A percentile compares a stretch with the other conserved stretches of the same genome.
Evolutionary conservation across 2,113 vertebrate genomes (phyloP).

Genomic region (Hemiprocne comata): DNA sequence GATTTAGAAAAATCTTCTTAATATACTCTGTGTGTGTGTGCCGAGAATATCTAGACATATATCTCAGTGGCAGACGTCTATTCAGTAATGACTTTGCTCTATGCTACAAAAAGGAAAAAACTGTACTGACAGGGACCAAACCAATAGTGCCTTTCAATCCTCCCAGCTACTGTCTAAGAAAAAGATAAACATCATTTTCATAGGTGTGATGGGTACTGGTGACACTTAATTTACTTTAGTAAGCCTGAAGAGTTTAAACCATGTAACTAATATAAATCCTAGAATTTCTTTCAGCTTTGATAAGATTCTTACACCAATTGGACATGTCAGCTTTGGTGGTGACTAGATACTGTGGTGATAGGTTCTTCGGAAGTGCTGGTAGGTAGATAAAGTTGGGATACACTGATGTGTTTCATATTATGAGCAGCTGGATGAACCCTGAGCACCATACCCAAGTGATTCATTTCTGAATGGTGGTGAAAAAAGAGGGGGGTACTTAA

Average conservation of each 20-base stretch:
- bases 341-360: background rate
- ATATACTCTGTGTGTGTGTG: background rate
- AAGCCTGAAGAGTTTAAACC: background rate
- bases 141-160: background rate
- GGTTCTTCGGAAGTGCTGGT: constrained; percentile 30
- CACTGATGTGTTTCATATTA: constrained; percentile 54
- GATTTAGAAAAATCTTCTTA: background rate
- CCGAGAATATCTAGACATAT: no score
- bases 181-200: background rate
- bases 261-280: background rate
- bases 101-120: background rate
- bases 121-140: background rate
- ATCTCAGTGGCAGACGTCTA: fast-evolving
- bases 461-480: constrained; percentile 72
- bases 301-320: background rate
- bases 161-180: background rate
- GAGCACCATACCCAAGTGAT: constrained; percentile 71
- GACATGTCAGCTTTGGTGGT: background rate
- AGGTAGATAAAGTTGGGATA: constrained; percentile 17
- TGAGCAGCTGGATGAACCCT: constrained; percentile 63
- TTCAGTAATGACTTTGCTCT: background rate
- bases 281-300: background rate
- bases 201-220: background rate
- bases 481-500: constrained; percentile 66
- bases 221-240: background rate